Evolutionary conservation across 2,888 invertebrate species (phyloP).

Genomic region (Zele albiditarsus): DNA sequence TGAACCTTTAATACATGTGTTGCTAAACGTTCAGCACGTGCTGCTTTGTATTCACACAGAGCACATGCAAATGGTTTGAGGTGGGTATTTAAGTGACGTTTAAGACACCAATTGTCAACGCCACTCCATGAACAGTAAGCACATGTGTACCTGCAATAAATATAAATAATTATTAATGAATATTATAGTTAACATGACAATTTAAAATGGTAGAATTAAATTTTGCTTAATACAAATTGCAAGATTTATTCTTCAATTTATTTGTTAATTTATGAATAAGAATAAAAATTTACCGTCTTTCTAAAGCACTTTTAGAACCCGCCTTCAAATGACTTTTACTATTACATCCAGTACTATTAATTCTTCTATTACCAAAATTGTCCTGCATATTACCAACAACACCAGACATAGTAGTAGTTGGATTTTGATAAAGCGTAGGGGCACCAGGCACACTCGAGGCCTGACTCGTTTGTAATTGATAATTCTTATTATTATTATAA

Average conservation of each 20-base stretch:
- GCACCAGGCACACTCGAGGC: conserved; percentile 46
- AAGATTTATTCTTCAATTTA: no score
- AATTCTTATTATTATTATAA: conserved; percentile 61
- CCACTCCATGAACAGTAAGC: conserved; percentile 95
- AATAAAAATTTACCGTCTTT: conserved; percentile 58
- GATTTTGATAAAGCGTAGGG: conserved; percentile 58
- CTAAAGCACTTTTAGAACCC: conserved; percentile 63
- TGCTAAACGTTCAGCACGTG: conserved; percentile 89
- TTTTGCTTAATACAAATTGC: no score
- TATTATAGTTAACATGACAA: not conserved
- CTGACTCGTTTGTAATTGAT: conserved; percentile 62
- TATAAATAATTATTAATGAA: not conserved
- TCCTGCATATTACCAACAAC: conserved; percentile 62
- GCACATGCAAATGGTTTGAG: conserved; percentile 93
- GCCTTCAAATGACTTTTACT: conserved; percentile 68
- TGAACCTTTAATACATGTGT: conserved; percentile 94
- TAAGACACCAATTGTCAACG: conserved; percentile 94
- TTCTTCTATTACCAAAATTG: conserved; percentile 59
- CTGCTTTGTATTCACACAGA: conserved; percentile 94
- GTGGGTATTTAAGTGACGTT: conserved; percentile 93
- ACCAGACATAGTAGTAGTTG: conserved; percentile 57
- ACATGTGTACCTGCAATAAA: conserved; percentile 81
- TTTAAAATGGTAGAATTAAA: no score
- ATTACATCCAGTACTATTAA: conserved; percentile 68
- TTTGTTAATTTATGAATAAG: no score